These are phyloP conservation scores for Sphecodes monilicornis DNA, from an alignment of 2,888 invertebrate genomes.

Conservation along the genomic window DNA sequence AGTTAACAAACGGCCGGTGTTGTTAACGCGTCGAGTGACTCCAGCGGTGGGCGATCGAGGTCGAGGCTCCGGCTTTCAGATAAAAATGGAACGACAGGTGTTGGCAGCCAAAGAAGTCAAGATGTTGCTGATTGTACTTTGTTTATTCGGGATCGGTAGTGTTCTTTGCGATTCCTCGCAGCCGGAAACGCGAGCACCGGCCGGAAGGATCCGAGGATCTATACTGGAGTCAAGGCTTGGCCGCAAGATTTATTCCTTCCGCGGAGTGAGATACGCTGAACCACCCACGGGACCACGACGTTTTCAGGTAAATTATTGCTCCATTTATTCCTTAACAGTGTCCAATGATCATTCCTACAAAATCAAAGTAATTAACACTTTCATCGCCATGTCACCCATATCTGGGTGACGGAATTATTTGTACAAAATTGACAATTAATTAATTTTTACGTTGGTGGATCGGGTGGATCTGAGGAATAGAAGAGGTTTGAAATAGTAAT, in stretches of 20 bases:
- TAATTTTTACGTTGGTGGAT: too few relatives aligned
- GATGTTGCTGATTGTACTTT: constrained; percentile 1
- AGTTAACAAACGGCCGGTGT: background rate
- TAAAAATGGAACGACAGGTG: background rate
- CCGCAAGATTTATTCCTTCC: constrained; percentile 71
- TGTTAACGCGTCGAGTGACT: background rate
- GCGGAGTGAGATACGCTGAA: constrained; percentile 73
- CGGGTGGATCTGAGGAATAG: too few relatives aligned
- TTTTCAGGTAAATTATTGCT: constrained; percentile 64
- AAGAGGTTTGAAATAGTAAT: too few relatives aligned
- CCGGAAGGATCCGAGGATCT: constrained; percentile 69
- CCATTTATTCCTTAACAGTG: background rate
- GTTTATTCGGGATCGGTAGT: background rate
- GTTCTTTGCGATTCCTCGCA: background rate
- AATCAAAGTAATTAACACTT: background rate
- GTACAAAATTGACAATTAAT: too few relatives aligned
- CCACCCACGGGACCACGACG: constrained; percentile 66
- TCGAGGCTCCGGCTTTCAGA: background rate
- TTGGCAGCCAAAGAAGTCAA: background rate
- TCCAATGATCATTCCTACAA: background rate
- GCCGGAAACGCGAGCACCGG: constrained; percentile 53
- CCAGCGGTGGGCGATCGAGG: background rate
- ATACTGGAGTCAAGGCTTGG: constrained; percentile 66
- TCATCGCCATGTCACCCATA: too few relatives aligned
- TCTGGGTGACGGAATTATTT: too few relatives aligned